Evolutionary conservation across 1,140 invertebrate species (phyloP).

Genomic region (Micrasema minimum): DNA sequence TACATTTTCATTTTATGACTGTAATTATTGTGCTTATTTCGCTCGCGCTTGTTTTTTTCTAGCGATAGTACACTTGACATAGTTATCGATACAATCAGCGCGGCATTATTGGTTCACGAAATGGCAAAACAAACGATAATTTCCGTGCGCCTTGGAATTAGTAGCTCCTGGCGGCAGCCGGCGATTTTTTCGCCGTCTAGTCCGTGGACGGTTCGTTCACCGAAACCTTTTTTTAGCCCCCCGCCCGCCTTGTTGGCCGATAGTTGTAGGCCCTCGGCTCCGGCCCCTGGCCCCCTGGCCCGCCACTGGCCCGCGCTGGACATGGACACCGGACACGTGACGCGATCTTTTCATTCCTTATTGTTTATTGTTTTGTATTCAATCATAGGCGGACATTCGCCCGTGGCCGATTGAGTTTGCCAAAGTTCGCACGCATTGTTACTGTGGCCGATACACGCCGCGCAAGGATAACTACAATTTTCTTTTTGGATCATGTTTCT

Average conservation of each 20-base stretch:
- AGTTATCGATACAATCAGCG: neutral
- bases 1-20: no score
- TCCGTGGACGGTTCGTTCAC: constrained; percentile 47
- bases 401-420: neutral
- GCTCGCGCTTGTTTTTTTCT: constrained; percentile 3
- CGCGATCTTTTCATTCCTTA: constrained; percentile 9
- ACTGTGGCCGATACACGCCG: neutral
- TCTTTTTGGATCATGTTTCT: no score
- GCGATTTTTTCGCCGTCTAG: constrained; percentile 48
- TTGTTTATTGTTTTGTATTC: constrained; percentile 25
- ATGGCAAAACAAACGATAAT: constrained; percentile 4
- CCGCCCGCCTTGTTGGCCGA: neutral
- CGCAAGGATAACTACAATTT: neutral
- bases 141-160: constrained; percentile 8
- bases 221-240: constrained; percentile 43
- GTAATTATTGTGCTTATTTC: neutral
- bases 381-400: constrained; percentile 8
- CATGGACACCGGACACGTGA: constrained; percentile 16
- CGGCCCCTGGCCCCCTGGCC: neutral
- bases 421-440: neutral
- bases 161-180: constrained; percentile 17
- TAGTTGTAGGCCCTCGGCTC: neutral
- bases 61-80: constrained; percentile 12
- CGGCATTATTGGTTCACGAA: neutral
- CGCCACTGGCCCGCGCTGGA: neutral